Evolutionary conservation across 2,113 vertebrate genomes (phyloP).

Genomic region (Cercocebus atys): DNA sequence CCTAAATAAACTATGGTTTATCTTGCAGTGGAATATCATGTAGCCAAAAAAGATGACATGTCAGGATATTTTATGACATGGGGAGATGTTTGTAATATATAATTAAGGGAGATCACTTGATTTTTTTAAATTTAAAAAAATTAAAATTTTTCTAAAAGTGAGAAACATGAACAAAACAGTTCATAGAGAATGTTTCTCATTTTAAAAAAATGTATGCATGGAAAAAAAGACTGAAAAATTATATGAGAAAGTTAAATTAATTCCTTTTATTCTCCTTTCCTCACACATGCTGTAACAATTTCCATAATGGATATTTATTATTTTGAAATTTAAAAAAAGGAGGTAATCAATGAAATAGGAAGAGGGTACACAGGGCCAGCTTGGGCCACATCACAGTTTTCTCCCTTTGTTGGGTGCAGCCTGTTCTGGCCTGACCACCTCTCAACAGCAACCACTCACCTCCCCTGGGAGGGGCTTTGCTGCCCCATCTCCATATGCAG

Average conservation of each 20-base stretch:
- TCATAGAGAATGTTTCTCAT: neutral
- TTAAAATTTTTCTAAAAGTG: too few relatives aligned
- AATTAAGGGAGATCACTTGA: neutral
- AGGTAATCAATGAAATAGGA: neutral
- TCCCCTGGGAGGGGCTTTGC: neutral
- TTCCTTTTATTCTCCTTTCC: neutral
- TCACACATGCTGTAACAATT: neutral
- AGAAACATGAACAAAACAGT: neutral
- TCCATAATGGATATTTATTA: neutral
- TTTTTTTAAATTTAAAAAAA: too few relatives aligned
- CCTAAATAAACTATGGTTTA: neutral
- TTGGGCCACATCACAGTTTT: neutral
- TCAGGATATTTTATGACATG: neutral
- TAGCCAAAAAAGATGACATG: neutral
- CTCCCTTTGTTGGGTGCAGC: neutral
- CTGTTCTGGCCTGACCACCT: neutral
- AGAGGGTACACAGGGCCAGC: too few relatives aligned
- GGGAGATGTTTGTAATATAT: neutral
- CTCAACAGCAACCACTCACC: neutral
- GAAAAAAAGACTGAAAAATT: neutral
- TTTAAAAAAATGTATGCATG: neutral
- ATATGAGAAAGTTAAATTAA: neutral
- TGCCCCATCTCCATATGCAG: fast-evolving
- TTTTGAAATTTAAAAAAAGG: neutral
- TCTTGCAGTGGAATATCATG: neutral